Percentiles rank a stretch among this genome's conserved stretches.
These are phyloP conservation scores for Diadophis punctatus DNA, from an alignment of 2,113 vertebrate genomes.

Conservation along the genomic window DNA sequence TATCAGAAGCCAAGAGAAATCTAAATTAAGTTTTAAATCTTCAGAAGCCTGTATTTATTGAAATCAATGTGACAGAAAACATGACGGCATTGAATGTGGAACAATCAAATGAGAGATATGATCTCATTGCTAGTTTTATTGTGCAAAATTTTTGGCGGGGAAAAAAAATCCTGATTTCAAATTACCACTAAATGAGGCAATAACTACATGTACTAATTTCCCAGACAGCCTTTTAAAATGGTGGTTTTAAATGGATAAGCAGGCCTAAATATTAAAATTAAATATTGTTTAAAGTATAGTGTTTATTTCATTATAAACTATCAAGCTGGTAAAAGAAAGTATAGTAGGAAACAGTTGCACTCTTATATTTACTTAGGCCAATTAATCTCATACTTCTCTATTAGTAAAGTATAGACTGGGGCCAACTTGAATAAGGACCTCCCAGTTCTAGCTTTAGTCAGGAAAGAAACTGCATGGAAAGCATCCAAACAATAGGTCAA, in stretches of 20 bases:
- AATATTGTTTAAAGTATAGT: not conserved
- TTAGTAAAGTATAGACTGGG: not conserved
- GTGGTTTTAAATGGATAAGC: not conserved
- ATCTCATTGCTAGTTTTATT: not conserved
- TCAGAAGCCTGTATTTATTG: not conserved
- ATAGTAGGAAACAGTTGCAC: not conserved
- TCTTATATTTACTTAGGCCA: not conserved
- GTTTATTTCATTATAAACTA: not conserved
- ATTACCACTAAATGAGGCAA: not conserved
- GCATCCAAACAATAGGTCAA: not conserved
- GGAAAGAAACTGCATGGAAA: not conserved
- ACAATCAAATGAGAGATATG: not conserved
- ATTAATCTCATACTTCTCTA: not conserved
- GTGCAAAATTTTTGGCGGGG: not conserved
- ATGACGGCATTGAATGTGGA: not conserved
- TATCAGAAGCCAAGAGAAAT: not conserved
- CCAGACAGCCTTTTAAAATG: not conserved
- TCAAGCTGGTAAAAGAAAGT: not conserved
- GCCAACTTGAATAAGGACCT: not conserved
- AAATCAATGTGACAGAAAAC: not conserved
- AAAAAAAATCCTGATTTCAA: not conserved
- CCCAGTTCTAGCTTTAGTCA: not conserved
- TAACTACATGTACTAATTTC: not conserved
- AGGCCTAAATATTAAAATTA: not conserved
- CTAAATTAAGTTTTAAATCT: not conserved